These are phyloP conservation scores for Prolemur simus DNA, from an alignment of 2,113 vertebrate species.

Conservation along the genomic window DNA sequence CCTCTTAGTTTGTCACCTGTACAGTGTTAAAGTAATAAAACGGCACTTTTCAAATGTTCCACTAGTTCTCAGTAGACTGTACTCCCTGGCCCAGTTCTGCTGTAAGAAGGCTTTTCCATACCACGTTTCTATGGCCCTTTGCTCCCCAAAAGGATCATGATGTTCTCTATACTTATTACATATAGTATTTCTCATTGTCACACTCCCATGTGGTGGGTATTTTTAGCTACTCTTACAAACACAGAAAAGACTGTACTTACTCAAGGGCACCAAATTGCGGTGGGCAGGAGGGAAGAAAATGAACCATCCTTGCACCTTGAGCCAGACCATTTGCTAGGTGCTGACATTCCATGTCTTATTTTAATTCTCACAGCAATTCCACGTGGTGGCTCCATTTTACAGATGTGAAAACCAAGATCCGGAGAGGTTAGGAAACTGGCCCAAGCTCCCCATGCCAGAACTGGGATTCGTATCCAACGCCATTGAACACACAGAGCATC, in stretches of 20 bases:
- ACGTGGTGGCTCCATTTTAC: background rate
- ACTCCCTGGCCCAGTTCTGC: background rate
- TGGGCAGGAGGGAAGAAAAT: background rate
- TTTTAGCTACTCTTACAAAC: conserved; percentile 47
- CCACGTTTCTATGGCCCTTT: background rate
- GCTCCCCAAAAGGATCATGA: background rate
- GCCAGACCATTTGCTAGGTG: background rate
- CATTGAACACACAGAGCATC: background rate
- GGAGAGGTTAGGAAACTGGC: background rate
- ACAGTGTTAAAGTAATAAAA: background rate
- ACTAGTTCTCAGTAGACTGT: background rate
- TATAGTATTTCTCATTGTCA: background rate
- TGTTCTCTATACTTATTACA: background rate
- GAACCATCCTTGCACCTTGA: background rate
- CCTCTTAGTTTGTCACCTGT: background rate
- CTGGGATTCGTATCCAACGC: background rate
- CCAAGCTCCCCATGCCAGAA: background rate
- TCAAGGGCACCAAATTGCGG: background rate
- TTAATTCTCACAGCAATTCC: background rate
- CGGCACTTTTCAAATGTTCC: conserved; percentile 38
- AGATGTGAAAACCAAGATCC: background rate
- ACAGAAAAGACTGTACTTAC: background rate
- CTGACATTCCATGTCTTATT: background rate
- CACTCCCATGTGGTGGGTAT: background rate
- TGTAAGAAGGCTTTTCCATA: background rate